Base-by-base conservation (phyloP, 1,140 invertebrate species). In the Matsumurasca onukii region DNA sequence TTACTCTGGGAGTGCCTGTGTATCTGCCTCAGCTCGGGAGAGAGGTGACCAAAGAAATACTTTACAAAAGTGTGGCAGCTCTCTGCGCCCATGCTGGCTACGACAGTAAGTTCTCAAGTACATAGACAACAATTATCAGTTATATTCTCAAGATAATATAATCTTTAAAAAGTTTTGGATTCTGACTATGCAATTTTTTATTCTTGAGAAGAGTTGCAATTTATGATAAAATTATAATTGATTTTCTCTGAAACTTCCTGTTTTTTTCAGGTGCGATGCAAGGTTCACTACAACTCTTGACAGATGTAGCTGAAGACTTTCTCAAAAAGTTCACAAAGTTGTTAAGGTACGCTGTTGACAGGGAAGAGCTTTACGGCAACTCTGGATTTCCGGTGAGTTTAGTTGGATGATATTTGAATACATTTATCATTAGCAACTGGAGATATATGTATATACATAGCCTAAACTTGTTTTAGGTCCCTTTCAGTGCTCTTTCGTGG, bases 251-350 rank as follows among this genome's bases (percentile, higher is more conserved):
- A n/a, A n/a, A n/a, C n/a, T n/a, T n/a, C n/a, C n/a, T n/a, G n/a
- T n/a, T n/a, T n/a, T n/a, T n/a, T n/a, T 22, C 68, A 81, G 80
- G 49, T 39, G 80, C 81, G 61, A 80, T 78, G 20, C 83, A 85
- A 71, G 78, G 80, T 68, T 81, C 83, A 13, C 75, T 86, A 68
- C 83, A 85, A 68, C 83, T 80, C 0, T 72, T 87, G 67, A 82
- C 81, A 3, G 85, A 86, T 73, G 73, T 84, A 15, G 77, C 78
- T 57, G 79, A 83, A 73, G 80, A 85, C 72, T 86, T 83, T 76
- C 75, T 82, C n/a, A 76, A 77, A 29, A 81, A 82, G 73, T 80
- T 86, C 55, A 82, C 83, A 0, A 76, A 78, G 63, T 75, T 85
- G 34, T 73, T 86, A 15, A 79, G 86, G 73, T 74, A 76, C 31